phyloP scores from a whole-genome alignment of 2,797 vertebrate genomes.

The Gymnoscopelus braueri region DNA sequence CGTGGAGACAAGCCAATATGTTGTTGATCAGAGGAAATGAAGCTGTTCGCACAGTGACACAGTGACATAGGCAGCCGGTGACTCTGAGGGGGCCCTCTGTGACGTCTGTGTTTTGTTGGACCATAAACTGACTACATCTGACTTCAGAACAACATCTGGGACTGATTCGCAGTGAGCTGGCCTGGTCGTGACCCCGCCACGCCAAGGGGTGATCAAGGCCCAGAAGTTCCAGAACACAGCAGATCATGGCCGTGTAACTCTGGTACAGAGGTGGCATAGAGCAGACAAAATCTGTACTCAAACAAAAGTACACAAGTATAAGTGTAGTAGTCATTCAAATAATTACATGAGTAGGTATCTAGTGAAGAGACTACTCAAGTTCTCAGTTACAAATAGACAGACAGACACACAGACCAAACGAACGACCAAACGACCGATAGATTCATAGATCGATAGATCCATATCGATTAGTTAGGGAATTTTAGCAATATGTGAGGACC shows the following conservation, averaged over 20 bases:
- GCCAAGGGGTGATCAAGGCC: neutral
- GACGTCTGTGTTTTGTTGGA: conserved; percentile 1
- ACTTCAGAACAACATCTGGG: conserved; percentile 67
- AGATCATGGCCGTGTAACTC: neutral
- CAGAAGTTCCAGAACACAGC: neutral
- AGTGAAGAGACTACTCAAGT: too few relatives aligned
- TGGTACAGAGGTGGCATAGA: neutral
- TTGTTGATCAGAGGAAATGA: conserved; percentile 16
- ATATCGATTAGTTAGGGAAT: too few relatives aligned
- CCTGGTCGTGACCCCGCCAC: conserved; percentile 58
- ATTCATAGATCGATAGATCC: too few relatives aligned
- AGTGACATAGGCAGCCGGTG: conserved; percentile 34
- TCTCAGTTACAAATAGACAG: too few relatives aligned
- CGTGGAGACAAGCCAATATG: conserved; percentile 20
- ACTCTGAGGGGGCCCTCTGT: conserved; percentile 47
- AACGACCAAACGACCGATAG: too few relatives aligned
- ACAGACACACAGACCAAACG: too few relatives aligned
- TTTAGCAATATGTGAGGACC: too few relatives aligned
- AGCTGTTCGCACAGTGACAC: conserved; percentile 18
- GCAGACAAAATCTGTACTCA: too few relatives aligned
- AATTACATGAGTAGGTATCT: too few relatives aligned
- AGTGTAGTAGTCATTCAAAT: too few relatives aligned
- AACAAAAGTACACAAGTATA: too few relatives aligned
- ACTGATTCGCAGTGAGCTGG: conserved; percentile 65
- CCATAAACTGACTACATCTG: conserved; percentile 6